Percentiles rank a stretch among this genome's conserved stretches.
Conservation (phyloP, 1,140 invertebrate genomes). For the Cardiocondyla obscurior region DNA sequence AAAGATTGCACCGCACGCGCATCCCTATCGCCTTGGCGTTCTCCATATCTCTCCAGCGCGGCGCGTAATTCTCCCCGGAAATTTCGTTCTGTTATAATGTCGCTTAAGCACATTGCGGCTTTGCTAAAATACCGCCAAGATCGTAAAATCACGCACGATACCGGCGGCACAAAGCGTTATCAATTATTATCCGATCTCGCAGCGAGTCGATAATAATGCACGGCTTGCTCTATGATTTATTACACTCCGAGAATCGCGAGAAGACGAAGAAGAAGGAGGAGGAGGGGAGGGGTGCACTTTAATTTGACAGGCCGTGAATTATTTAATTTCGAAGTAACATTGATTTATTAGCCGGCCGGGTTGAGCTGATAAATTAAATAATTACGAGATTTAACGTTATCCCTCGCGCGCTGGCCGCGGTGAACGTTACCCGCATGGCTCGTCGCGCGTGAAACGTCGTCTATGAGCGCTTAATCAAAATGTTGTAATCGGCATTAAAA, state of each 20-base stretch:
- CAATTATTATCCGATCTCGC: conserved; percentile 1
- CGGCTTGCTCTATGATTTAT: conserved; percentile 14
- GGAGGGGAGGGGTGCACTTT: not conserved
- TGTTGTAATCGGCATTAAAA: not conserved
- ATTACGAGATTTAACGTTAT: conserved; percentile 28
- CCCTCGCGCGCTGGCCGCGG: not conserved
- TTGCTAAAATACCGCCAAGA: conserved; percentile 10
- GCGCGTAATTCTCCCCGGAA: conserved; percentile 15
- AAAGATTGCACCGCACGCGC: conserved; percentile 25
- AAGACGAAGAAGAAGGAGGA: too few species aligned
- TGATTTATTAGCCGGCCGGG: conserved; percentile 21
- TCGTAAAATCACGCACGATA: not conserved
- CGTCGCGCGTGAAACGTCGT: conserved; percentile 10
- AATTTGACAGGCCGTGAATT: conserved; percentile 15
- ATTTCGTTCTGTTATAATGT: conserved; percentile 21
- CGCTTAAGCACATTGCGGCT: not conserved
- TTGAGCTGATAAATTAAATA: conserved; percentile 12
- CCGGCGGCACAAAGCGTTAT: not conserved
- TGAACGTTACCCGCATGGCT: not conserved
- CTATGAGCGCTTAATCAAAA: conserved; percentile 25
- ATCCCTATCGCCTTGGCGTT: conserved; percentile 7
- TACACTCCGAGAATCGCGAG: not conserved
- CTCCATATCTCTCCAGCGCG: not conserved
- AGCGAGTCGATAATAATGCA: conserved; percentile 3
- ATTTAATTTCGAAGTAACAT: conserved; percentile 19